phyloP scores from a whole-genome alignment of 2,113 vertebrate genomes.

The Astur gentilis region DNA sequence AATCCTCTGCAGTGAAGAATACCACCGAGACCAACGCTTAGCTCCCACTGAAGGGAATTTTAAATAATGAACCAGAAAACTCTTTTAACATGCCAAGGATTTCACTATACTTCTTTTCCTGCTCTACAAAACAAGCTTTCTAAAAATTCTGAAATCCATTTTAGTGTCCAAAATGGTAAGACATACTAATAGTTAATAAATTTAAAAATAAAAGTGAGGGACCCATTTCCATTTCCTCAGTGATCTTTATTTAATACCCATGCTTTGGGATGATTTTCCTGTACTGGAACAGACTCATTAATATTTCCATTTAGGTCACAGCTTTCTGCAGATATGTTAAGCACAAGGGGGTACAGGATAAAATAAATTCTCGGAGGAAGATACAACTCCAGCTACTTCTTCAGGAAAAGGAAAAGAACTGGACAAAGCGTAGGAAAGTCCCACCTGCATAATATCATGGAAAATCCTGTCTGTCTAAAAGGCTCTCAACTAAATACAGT shows the following conservation, averaged over 20 bases:
- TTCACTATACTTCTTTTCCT: background rate
- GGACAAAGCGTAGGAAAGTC: background rate
- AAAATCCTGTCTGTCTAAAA: background rate
- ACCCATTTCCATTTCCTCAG: background rate
- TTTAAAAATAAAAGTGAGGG: background rate
- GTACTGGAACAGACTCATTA: background rate
- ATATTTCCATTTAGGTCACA: background rate
- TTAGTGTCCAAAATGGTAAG: background rate
- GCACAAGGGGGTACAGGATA: background rate
- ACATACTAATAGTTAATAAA: background rate
- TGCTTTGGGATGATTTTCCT: background rate
- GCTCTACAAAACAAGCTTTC: background rate
- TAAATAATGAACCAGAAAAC: background rate
- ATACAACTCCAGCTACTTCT: background rate
- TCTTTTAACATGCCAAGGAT: background rate
- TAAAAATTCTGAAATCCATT: background rate
- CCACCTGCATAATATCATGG: background rate
- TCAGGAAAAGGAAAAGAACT: background rate
- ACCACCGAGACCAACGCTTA: background rate
- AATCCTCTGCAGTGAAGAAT: background rate
- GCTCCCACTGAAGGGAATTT: background rate
- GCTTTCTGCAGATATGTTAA: background rate
- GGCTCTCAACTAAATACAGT: background rate
- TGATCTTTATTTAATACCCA: background rate
- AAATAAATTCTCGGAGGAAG: background rate